Conservation (phyloP, 2,113 vertebrate species). For the Heterotilapia buettikoferi region DNA sequence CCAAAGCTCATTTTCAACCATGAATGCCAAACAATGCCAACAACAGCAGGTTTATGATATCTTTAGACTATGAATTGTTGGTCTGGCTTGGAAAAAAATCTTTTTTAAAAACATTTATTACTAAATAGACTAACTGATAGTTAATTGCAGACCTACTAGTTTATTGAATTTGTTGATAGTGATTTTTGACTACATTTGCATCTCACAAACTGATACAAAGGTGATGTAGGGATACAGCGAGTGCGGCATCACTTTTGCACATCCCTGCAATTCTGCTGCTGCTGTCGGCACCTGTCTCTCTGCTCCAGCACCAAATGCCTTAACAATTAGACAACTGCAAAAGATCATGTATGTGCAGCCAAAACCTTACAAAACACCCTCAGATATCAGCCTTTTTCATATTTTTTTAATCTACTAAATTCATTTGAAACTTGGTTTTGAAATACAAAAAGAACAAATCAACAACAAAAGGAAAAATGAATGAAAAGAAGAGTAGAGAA, state of each 20-base stretch:
- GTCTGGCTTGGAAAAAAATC: not conserved
- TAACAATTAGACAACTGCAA: not conserved
- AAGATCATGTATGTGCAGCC: not conserved
- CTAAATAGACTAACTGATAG: not conserved
- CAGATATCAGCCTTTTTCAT: no score
- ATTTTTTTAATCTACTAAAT: not conserved
- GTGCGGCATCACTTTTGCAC: not conserved
- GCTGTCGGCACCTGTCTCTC: not conserved
- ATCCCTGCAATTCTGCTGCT: not conserved
- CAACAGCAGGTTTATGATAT: fast-evolving
- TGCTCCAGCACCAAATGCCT: not conserved
- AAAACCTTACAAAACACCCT: not conserved
- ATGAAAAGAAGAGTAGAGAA: not conserved
- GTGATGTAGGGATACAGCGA: not conserved
- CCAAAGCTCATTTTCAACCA: not conserved
- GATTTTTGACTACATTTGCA: not conserved
- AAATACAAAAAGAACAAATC: not conserved
- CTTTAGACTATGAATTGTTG: not conserved
- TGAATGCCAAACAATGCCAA: not conserved
- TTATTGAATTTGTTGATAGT: not conserved
- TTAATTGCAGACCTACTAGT: not conserved
- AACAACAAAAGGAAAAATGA: not conserved
- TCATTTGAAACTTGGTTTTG: not conserved
- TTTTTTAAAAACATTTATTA: not conserved
- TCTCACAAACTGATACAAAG: not conserved